These are phyloP conservation scores for Cyphomyrus plagiostoma DNA, from an alignment of 2,113 vertebrate genomes.

Conservation along the genomic window DNA sequence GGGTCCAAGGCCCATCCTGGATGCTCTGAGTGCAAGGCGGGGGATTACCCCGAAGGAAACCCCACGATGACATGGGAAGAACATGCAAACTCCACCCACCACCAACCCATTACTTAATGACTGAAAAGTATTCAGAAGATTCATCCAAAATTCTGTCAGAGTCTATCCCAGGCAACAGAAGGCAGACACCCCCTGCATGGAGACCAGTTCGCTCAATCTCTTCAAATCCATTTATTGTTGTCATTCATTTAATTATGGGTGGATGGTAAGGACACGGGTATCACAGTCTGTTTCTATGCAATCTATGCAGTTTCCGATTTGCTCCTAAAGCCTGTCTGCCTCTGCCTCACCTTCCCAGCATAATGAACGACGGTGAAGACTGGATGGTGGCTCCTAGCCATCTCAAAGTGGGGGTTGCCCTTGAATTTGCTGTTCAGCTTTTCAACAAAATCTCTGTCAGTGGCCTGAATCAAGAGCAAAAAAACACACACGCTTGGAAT, in stretches of 20 bases:
- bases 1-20: neutral
- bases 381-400: conserved; percentile 42
- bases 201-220: neutral
- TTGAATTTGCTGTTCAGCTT: conserved; percentile 63
- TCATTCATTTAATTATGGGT: neutral
- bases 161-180: neutral
- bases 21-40: neutral
- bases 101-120: neutral
- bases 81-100: neutral
- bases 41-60: neutral
- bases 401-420: conserved; percentile 51
- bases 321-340: neutral
- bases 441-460: conserved; percentile 64
- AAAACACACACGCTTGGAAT: neutral
- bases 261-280: neutral
- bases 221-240: neutral
- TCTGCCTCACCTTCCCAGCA: conserved; percentile 60
- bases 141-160: neutral
- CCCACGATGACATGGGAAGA: neutral
- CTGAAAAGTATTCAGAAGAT: neutral
- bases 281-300: neutral
- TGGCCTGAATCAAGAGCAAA: conserved; percentile 50
- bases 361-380: conserved; percentile 63
- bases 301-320: neutral
- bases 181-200: neutral